These are phyloP conservation scores for Aplidium turbinatum DNA, from an alignment of 23 tunicate genomes.

Conservation along the genomic window DNA sequence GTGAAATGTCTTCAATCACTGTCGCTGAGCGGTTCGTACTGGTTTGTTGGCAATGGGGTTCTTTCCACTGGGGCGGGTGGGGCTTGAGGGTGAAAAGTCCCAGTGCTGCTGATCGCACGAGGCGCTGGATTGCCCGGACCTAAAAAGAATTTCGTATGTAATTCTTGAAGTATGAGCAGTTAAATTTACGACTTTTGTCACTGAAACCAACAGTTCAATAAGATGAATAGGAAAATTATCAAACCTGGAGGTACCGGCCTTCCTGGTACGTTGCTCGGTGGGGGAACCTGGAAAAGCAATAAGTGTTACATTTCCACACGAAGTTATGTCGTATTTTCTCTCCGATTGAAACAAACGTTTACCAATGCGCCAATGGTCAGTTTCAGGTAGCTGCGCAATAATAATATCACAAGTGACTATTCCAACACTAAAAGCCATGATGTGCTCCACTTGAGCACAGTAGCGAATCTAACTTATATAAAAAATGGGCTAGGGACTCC, in stretches of 20 bases:
- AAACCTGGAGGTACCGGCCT: background rate
- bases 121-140: constrained; percentile 6
- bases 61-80: constrained; percentile 2
- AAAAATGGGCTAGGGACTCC: no score
- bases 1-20: no score
- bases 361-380: no score
- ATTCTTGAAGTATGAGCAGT: no score
- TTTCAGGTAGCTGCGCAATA: no score
- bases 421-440: no score
- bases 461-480: no score
- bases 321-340: no score
- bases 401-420: no score
- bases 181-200: background rate
- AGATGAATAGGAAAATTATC: background rate
- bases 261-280: background rate
- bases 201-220: background rate
- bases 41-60: constrained; percentile 11
- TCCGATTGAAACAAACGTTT: no score
- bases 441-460: no score
- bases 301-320: background rate
- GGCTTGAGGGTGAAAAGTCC: constrained; percentile 12
- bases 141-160: no score
- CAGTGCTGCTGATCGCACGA: background rate
- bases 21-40: constrained; percentile 31
- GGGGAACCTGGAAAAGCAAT: background rate